Base-by-base conservation (phyloP, 1,140 invertebrate species). In the Sycobia sp. region DNA sequence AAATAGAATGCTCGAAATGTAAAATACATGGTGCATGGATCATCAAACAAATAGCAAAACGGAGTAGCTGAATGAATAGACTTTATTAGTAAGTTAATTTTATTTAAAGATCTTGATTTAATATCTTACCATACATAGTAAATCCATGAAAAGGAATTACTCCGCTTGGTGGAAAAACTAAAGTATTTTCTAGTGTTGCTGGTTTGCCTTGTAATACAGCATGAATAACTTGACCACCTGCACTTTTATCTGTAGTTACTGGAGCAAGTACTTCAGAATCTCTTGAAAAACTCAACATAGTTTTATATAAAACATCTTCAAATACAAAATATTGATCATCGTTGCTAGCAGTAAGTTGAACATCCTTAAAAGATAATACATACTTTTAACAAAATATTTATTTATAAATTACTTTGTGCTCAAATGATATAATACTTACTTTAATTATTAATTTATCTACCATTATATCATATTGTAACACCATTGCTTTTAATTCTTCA, bases 301-400 rank as follows among this genome's bases (percentile, higher is more conserved):
- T 93, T 85, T 97, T 95, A 79, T 97, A 96, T 0, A 98, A 82
- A 38, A 96, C 87, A 80, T 98, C 96, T 84, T 97, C 95, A 80
- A 97, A 98, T 0, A 98, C 95, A 82, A 98, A 98, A 77, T 98
- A 97, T 74, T 97, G 95, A 76, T 98, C 95, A 76, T 98, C 96
- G 78, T 98, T 98, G 5, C 94, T 94, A 0, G 95, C 94, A 11
- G 95, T 98, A 38, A 97, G 78, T 78, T 96, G 94, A 4, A 98
- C 93, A 80, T 98, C 96, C 87, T 90, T 67, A 60, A 80, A 75
- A 51, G 11, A 7, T 0, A 43, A 51, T 51, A 49, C n/a, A 18
- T 9, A 36, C 20, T 22, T 34, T 11, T 14, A n/a, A 25, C n/a
- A 53, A 3, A 16, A 20, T 20, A 9, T 36, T 43, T 51, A 53